Evolutionary conservation across 2,113 vertebrate genomes (phyloP).

Genomic region (Shinisaurus crocodilurus): DNA sequence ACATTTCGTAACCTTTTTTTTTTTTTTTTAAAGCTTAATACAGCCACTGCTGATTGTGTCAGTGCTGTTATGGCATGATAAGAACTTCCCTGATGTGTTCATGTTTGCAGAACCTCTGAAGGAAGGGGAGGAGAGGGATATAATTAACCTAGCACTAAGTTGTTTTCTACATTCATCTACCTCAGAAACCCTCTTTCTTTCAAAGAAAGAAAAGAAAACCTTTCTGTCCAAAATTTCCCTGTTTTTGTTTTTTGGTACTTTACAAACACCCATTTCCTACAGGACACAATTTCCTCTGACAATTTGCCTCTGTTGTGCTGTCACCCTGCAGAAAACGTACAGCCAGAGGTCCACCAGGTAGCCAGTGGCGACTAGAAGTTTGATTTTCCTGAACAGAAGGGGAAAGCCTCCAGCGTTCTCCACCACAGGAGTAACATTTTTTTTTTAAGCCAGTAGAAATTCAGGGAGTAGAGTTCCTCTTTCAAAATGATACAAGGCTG

Average conservation of each 20-base stretch:
- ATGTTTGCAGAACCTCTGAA: background rate
- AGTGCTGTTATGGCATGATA: background rate
- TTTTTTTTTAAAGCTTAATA: conserved; percentile 26
- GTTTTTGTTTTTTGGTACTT: background rate
- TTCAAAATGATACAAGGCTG: background rate
- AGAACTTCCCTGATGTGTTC: background rate
- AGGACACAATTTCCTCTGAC: background rate
- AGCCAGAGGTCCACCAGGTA: no score
- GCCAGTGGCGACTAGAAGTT: background rate
- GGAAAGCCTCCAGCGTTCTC: background rate
- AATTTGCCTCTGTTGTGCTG: background rate
- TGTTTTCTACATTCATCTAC: background rate
- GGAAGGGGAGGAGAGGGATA: background rate
- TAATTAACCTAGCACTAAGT: background rate
- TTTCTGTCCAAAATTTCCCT: background rate
- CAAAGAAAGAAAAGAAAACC: background rate
- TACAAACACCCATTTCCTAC: background rate
- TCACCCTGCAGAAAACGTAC: background rate
- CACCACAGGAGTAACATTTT: background rate
- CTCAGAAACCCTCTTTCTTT: background rate
- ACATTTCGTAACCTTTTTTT: background rate
- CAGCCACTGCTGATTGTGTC: background rate
- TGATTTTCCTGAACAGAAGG: background rate
- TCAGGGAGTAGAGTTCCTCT: background rate
- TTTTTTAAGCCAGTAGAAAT: background rate